Evolutionary conservation across 2,113 vertebrate species (phyloP), one percentile per base, ranked within the genome.

Genomic region (Cairina moschata): DNA sequence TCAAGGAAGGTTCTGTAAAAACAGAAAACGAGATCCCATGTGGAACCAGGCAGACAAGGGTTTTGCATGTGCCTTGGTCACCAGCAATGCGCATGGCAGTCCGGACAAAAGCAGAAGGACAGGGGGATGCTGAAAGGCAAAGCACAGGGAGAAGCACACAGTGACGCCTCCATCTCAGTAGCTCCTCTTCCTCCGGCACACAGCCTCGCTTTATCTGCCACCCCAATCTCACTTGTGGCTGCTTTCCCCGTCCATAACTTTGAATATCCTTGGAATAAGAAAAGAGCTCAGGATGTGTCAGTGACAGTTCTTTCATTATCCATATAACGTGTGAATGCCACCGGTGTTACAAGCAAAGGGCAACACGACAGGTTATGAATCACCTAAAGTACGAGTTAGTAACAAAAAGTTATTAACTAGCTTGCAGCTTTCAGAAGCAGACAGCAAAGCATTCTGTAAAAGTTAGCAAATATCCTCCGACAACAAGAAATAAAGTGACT

Each of bases 81-180:
- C 40, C 52, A 31, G 26, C 72, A 90, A 50, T 1, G 1, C 1
- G 1, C 55, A 9, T 0, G 0, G 40, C 67, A 73, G 65, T 22
- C 6, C 1, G 0, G 10, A 13, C 22, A 55, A 17, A 16, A 34
- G 4, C 9, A 8, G 34, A 89, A 66, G n/a, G 14, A 59, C 6
- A 32, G 52, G 50, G 25, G n/a, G 63, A 73, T 3, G 8, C 22
- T 96, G 88, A 26, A 88, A 80, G n/a, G 31, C 82, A 11, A 20
- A 82, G 86, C 6, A 69, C 40, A 17, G 73, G 60, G 48, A 59
- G 44, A 83, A 58, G 60, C 9, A 63, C 20, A 12, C 58, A 21
- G 86, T 91, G 60, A 48, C 75, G 92, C 15, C 34, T 74, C 31
- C 3, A 15, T 6, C 31, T 52, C 56, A 58, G 14, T 17, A 65